Base-by-base conservation (phyloP, 2,888 invertebrate genomes). In the Encarsia formosa region DNA sequence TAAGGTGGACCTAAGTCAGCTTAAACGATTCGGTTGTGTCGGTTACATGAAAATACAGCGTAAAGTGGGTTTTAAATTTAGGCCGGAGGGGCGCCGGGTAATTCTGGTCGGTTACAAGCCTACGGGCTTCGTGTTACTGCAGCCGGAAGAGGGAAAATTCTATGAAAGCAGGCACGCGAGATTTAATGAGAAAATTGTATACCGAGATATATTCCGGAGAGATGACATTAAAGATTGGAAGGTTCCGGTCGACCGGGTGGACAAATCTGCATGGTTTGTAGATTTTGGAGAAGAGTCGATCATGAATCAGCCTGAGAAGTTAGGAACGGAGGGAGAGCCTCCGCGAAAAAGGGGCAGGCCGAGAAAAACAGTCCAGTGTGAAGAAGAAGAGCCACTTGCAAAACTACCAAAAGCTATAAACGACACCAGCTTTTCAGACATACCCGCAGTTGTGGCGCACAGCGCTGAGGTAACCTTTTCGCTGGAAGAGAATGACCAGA, bases 131-230 rank as follows among this genome's bases (percentile, higher is more conserved):
- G n/a, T n/a, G n/a, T n/a, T n/a, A n/a, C n/a, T n/a, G n/a, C n/a
- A n/a, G n/a, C n/a, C n/a, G n/a, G n/a, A n/a, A n/a, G n/a, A n/a
- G n/a, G n/a, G n/a, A n/a, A n/a, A n/a, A n/a, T n/a, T n/a, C n/a
- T n/a, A n/a, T n/a, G n/a, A n/a, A n/a, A n/a, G 59, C 2, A 56
- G 61, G 44, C 59, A 63, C 45, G 58, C 59, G 4, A 49, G 60
- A 40, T 62, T 61, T 34, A 53, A 57, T 34, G 58, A 61, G 49
- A 62, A 59, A 53, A 18, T 61, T 13, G 56, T 15, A 18, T 34
- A 34, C 8, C 13, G 34, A 2, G 34, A 34, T 15, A 8, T 34
- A 3, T 34, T n/a, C n/a, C n/a, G n/a, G n/a, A n/a, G n/a, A n/a
- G n/a, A n/a, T n/a, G n/a, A n/a, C n/a, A n/a, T n/a, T n/a, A n/a